Conservation (phyloP, 2,797 vertebrate genomes). For the Galaxias olidus region DNA sequence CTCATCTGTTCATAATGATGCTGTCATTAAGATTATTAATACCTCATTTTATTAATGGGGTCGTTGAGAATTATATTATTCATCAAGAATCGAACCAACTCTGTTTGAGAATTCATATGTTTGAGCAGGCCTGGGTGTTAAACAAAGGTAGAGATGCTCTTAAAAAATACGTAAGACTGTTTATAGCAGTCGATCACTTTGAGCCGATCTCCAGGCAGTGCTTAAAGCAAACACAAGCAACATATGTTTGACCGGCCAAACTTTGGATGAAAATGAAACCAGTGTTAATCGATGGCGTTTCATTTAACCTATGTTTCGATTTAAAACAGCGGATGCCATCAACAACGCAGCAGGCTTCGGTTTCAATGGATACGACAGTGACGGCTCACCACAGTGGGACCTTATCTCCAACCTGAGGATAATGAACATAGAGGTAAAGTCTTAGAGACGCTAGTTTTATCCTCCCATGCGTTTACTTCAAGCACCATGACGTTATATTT, state of each 20-base stretch:
- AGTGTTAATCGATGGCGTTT: not conserved
- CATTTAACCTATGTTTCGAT: not conserved
- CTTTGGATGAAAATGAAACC: too few species aligned
- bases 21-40: not conserved
- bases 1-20: not conserved
- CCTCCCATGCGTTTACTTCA: not conserved
- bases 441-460: not conserved
- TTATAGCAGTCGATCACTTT: too few species aligned
- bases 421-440: slow-evolving; percentile 88
- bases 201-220: too few species aligned
- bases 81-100: not conserved
- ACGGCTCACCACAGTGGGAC: slow-evolving; percentile 85
- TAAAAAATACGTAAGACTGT: too few species aligned
- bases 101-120: not conserved
- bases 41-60: too few species aligned
- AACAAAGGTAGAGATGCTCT: too few species aligned
- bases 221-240: too few species aligned
- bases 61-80: not conserved
- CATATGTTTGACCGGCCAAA: too few species aligned
- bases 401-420: slow-evolving; percentile 92
- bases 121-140: too few species aligned
- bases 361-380: slow-evolving; percentile 85
- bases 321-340: slow-evolving; percentile 87
- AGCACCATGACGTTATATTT: not conserved
- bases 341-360: slow-evolving; percentile 95